Conservation (phyloP, 2,888 invertebrate species). For the Mesochorus sp. region DNA sequence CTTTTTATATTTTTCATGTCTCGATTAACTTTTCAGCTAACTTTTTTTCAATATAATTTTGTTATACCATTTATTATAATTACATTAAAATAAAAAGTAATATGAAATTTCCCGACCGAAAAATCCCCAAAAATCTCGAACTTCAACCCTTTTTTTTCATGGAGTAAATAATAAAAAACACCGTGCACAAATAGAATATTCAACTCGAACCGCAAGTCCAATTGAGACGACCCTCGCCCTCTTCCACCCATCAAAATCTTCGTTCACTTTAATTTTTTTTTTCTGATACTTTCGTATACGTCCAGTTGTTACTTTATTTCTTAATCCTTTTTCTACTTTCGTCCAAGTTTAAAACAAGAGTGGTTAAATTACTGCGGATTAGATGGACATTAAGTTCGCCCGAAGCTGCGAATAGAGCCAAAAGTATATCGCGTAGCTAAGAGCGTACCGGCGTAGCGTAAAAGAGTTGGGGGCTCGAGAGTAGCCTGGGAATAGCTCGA, state of each 20-base stretch:
- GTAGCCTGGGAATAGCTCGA: slow-evolving; percentile 35
- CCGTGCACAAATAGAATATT: too few species aligned
- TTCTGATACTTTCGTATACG: too few species aligned
- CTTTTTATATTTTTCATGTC: too few species aligned
- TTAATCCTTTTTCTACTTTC: slow-evolving; percentile 1
- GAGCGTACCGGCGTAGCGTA: background rate
- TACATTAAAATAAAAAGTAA: too few species aligned
- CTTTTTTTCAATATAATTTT: too few species aligned
- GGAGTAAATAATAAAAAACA: too few species aligned
- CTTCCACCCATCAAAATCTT: slow-evolving; percentile 10
- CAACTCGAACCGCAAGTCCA: too few species aligned
- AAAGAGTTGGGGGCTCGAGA: slow-evolving; percentile 36
- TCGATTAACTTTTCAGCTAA: too few species aligned
- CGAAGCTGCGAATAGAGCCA: slow-evolving; percentile 59
- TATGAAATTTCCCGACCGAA: too few species aligned
- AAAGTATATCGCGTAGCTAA: slow-evolving; percentile 11
- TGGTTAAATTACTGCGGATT: slow-evolving; percentile 75
- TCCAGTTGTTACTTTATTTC: background rate
- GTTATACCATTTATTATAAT: too few species aligned
- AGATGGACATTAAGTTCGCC: slow-evolving; percentile 76
- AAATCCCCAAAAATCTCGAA: too few species aligned
- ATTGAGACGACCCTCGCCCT: background rate
- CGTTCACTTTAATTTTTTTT: background rate
- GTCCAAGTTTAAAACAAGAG: slow-evolving; percentile 30
- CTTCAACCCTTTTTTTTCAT: too few species aligned